Evolutionary conservation across 2,113 vertebrate genomes (phyloP), one percentile per base, ranked within the genome.

Genomic region (Nettapus auritus): DNA sequence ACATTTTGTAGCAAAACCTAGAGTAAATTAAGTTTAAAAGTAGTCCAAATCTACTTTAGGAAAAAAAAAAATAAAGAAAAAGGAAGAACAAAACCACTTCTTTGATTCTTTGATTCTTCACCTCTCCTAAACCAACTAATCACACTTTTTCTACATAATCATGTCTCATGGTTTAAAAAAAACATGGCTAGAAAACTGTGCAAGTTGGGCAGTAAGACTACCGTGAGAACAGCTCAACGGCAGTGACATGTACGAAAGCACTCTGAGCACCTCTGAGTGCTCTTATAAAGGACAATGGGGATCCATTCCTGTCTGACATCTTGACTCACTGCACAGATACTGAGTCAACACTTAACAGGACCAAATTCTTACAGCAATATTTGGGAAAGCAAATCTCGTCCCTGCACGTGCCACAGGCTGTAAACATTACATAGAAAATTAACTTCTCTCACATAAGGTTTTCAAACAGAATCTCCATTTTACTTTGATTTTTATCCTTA

Each of bases 401-500:
- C 68, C 36, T 83, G 42, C 28, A 59, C 0, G 0, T 82, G 28
- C n/a, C n/a, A 48, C 17, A 79, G 21, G 16, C 19, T 70, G n/a
- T 60, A 78, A 92, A 66, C 10, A 91, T 26, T 80, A 71, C 26
- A n/a, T 5, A 64, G 57, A 82, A 92, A 86, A 86, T 29, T 38
- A 42, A 42, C 5, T 34, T 68, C 26, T 25, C 5, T 83, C 44
- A 48, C 33, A 92, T 52, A 10, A 53, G 14, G 8, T 40, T 93
- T 90, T 62, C 31, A 82, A 75, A 52, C 17, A 53, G n/a, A 66
- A 77, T 70, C 42, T 84, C n/a, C 34, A 3, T 17, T 73, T 88
- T 79, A 62, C 50, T 93, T 78, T 78, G 38, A 78, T 64, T 63
- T 81, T 93, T 91, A 80, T 86, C 17, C 96, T 98, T 94, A 99